phyloP scores from a whole-genome alignment of 2,113 vertebrate genomes.

The Hirundichthys speculiger region DNA sequence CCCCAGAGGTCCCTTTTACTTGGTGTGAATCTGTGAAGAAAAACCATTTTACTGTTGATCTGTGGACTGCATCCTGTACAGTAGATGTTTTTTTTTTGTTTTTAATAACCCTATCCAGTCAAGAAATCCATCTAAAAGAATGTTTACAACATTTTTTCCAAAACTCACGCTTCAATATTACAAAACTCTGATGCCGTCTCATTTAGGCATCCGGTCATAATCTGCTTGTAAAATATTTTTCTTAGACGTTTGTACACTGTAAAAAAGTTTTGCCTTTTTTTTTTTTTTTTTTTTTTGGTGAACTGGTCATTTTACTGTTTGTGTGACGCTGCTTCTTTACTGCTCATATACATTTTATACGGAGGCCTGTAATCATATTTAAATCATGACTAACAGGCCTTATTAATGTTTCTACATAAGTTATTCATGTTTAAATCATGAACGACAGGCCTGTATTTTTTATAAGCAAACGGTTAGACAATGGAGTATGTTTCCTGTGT shows the following conservation, averaged over 20 bases:
- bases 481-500: slow-evolving; percentile 32
- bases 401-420: slow-evolving; percentile 72
- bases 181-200: slow-evolving; percentile 30
- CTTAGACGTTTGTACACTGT: slow-evolving; percentile 67
- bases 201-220: slow-evolving; percentile 33
- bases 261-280: slow-evolving; percentile 67
- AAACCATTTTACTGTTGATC: slow-evolving; percentile 13
- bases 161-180: slow-evolving; percentile 52
- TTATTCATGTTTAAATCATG: slow-evolving; percentile 83
- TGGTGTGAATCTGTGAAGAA: slow-evolving; percentile 32
- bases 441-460: slow-evolving; percentile 79
- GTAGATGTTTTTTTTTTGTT: slow-evolving; percentile 23
- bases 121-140: slow-evolving; percentile 25
- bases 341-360: slow-evolving; percentile 72
- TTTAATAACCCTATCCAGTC: slow-evolving; percentile 59
- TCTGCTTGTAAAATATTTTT: slow-evolving; percentile 59
- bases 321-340: slow-evolving; percentile 69
- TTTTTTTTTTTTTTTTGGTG: no score
- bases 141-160: slow-evolving; percentile 65
- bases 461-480: slow-evolving; percentile 38
- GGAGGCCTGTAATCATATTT: slow-evolving; percentile 80
- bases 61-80: slow-evolving; percentile 29
- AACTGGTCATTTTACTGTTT: slow-evolving; percentile 42
- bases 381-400: slow-evolving; percentile 82
- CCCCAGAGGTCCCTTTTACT: slow-evolving; percentile 20